A percentile compares a stretch with the other conserved stretches of the same genome.
These are phyloP conservation scores for Centruroides sculpturatus DNA, from an alignment of 1,140 invertebrate genomes.

Conservation along the genomic window DNA sequence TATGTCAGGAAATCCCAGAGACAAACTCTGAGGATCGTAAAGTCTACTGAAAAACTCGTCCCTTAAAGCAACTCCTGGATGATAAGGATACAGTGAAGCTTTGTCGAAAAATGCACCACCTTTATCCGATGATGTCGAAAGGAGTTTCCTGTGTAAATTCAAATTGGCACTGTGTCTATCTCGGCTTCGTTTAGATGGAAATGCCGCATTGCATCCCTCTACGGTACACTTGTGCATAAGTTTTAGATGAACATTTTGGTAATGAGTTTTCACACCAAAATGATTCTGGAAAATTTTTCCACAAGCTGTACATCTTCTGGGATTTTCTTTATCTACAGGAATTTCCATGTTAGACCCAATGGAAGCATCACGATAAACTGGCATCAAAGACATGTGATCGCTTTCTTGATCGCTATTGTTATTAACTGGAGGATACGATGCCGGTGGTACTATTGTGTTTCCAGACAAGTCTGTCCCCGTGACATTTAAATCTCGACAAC, in stretches of 20 bases:
- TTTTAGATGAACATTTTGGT: constrained; percentile 89
- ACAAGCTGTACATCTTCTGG: constrained; percentile 73
- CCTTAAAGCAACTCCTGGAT: constrained; percentile 35
- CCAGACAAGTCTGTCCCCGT: constrained; percentile 4
- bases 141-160: constrained; percentile 74
- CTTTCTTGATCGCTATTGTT: constrained; percentile 10
- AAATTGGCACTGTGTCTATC: constrained; percentile 85
- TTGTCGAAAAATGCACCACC: constrained; percentile 26
- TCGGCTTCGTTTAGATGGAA: constrained; percentile 83
- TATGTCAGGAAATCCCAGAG: constrained; percentile 35
- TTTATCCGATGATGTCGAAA: constrained; percentile 46
- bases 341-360: constrained; percentile 33
- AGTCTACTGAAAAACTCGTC: constrained; percentile 65
- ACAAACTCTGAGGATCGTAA: constrained; percentile 48
- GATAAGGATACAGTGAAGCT: constrained; percentile 24
- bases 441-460: not conserved
- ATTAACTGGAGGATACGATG: not conserved
- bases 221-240: constrained; percentile 91
- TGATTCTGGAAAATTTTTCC: constrained; percentile 88
- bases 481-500: not conserved
- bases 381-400: constrained; percentile 7
- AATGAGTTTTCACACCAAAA: constrained; percentile 86
- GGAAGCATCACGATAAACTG: constrained; percentile 20
- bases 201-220: constrained; percentile 85
- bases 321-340: constrained; percentile 75